Evolutionary conservation across 2,113 vertebrate genomes (phyloP), one percentile per base, ranked within the genome.

Genomic region (Strix uralensis): DNA sequence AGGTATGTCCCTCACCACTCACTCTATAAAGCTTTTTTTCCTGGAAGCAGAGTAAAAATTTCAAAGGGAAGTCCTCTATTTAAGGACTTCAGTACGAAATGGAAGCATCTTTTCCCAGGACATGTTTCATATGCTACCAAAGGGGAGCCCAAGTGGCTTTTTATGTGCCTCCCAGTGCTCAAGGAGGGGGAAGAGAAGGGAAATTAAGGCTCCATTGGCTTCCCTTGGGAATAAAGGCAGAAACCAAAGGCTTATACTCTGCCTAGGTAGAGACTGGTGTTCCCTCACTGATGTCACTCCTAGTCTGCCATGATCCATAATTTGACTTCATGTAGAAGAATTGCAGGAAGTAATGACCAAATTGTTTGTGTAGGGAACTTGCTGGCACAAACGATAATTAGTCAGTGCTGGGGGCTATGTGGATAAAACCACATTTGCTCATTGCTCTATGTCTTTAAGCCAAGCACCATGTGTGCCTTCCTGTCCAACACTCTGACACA

Each of bases 401-500:
- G 81, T 72, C 92, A 97, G 54, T 34, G 58, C 86, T 0, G 1
- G 51, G 89, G 91, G 86, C 81, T 77, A 88, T 92, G 73, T 80
- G 74, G 83, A 91, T 84, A 94, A 89, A 89, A 94, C 11, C 89
- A 77, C 74, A 92, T 95, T 85, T 94, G 54, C 70, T 94, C 86
- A 82, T 80, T 92, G 95, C 73, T 89, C 73, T 44, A 29, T 63
- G 65, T 72, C 94, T 96, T 94, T 52, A 89, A 92, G 90, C 42
- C 86, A 82, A 91, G 83, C 74, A 97, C 81, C 71, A 91, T 82
- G 96, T 89, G 92, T 79, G 94, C 62, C 74, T 96, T 94, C 65
- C 89, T 27, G 62, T 94, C 61, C 74, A 58, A 91, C 73, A 81
- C 57, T 38, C 57, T 65, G 91, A 92, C 95, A 94, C 77, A 92